Evolutionary conservation across 2,797 vertebrate genomes (phyloP), one percentile per base, ranked within the genome.

Genomic region (Falco concolor): DNA sequence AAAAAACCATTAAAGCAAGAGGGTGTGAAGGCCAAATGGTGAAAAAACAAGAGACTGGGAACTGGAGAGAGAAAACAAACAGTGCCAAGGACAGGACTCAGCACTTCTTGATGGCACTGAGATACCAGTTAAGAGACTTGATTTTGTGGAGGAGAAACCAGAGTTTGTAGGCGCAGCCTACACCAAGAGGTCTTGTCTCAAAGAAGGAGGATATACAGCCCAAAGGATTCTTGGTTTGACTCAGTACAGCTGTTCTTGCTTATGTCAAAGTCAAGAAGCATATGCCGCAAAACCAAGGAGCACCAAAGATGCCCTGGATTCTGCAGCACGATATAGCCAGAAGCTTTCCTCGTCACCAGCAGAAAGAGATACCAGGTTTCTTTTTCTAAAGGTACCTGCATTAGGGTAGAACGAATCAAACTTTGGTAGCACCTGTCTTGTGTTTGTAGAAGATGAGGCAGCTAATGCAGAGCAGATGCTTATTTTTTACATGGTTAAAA

Each of bases 371-470:
- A 40, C 30, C 12, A 34, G 9, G 28, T 70, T 92, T 90, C 36
- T 87, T 30, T 59, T 65, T 60, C 24, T 76, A 56, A 60, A 86
- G 63, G 47, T 45, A 54, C 44, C 28, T 89, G 34, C 4, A 19
- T 63, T 34, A 65, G 47, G 14, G 32, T 30, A 44, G 44, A 56
- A 84, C 60, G 59, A 91, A 76, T 89, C 67, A 93, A 56, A 27
- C 74, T 89, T 67, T 74, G 70, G 49, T 80, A 95, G 86, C 59
- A 92, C 78, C 59, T 85, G 60, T 53, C 78, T 32, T 84, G 13
- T 78, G 60, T 94, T 94, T 90, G 81, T 67, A 89, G n/a, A 89
- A 85, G 70, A 93, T 84, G n/a, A 91, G 30, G 20, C 24, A 86
- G 65, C 38, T 93, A 90, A 85, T 30, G 12, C 45, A 85, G 45